Conservation (phyloP, 1,140 invertebrate species). For the Scaptomyza montana region DNA sequence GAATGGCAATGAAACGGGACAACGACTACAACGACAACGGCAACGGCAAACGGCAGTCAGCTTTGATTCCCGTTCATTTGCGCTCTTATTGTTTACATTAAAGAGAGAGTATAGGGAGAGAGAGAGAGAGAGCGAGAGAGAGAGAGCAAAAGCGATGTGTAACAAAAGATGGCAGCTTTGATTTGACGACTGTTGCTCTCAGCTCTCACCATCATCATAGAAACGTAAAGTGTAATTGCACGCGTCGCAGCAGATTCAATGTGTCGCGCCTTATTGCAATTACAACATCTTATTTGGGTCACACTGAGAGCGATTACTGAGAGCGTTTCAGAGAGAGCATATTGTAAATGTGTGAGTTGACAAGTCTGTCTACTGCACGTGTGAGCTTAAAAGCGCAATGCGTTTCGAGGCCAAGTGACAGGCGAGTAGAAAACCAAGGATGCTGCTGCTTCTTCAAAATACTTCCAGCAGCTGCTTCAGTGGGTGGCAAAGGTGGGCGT, state of each 20-base stretch:
- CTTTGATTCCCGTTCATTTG: conserved; percentile 12
- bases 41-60: conserved; percentile 20
- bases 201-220: conserved; percentile 11
- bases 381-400: conserved; percentile 79
- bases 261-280: conserved; percentile 79
- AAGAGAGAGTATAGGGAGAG: conserved; percentile 19
- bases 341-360: conserved; percentile 52
- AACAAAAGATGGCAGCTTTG: conserved; percentile 13
- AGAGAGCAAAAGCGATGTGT: too few relatives aligned
- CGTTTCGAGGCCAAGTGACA: conserved; percentile 75
- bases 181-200: conserved; percentile 58
- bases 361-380: conserved; percentile 52
- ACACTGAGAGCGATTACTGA: conserved; percentile 43
- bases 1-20: conserved; percentile 43
- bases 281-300: conserved; percentile 81
- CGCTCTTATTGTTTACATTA: conserved; percentile 45
- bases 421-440: conserved; percentile 45
- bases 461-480: conserved; percentile 59
- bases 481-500: conserved; percentile 31
- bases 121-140: not conserved
- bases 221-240: conserved; percentile 66
- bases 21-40: conserved; percentile 13
- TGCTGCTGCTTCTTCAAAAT: conserved; percentile 36
- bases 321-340: conserved; percentile 29
- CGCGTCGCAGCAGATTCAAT: conserved; percentile 1